Evolutionary conservation across 2,888 invertebrate species (phyloP).

Genomic region (Zaprionus obscuricornis): DNA sequence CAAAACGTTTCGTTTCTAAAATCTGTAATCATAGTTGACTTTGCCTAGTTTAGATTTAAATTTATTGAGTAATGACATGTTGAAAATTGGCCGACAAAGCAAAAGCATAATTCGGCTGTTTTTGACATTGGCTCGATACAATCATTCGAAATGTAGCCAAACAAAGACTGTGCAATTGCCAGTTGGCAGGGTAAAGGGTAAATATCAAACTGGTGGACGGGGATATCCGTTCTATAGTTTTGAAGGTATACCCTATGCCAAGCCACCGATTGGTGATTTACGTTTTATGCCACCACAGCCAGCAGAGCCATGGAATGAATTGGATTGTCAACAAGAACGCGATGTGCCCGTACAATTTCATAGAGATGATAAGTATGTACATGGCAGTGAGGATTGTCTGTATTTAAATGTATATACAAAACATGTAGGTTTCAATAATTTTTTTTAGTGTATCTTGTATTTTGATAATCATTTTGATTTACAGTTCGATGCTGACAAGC

Average conservation of each 20-base stretch:
- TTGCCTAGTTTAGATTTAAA: conserved; percentile 10
- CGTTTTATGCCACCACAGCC: conserved; percentile 79
- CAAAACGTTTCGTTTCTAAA: background rate
- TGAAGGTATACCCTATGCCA: conserved; percentile 77
- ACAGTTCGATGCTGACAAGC: conserved; percentile 44
- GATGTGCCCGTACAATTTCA: conserved; percentile 59
- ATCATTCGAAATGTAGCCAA: conserved; percentile 6
- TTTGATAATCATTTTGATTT: no score
- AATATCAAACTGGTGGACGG: conserved; percentile 57
- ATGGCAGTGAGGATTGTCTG: conserved; percentile 78
- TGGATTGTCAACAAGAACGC: conserved; percentile 52
- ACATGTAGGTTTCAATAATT: conserved; percentile 38
- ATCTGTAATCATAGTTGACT: conserved; percentile 2
- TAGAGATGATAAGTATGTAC: conserved; percentile 32
- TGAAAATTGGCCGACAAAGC: conserved; percentile 28
- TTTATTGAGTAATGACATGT: conserved; percentile 34
- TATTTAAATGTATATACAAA: conserved; percentile 75
- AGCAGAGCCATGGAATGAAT: conserved; percentile 80
- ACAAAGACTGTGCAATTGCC: conserved; percentile 46
- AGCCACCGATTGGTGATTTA: conserved; percentile 66
- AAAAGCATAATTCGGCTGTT: conserved; percentile 14
- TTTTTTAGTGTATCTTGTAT: no score
- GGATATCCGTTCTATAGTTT: conserved; percentile 67
- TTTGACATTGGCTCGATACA: background rate
- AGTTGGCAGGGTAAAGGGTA: conserved; percentile 69